A percentile compares a stretch with the other conserved stretches of the same genome.
phyloP scores from a whole-genome alignment of 1,140 invertebrate genomes.

The Eueides isabella region DNA sequence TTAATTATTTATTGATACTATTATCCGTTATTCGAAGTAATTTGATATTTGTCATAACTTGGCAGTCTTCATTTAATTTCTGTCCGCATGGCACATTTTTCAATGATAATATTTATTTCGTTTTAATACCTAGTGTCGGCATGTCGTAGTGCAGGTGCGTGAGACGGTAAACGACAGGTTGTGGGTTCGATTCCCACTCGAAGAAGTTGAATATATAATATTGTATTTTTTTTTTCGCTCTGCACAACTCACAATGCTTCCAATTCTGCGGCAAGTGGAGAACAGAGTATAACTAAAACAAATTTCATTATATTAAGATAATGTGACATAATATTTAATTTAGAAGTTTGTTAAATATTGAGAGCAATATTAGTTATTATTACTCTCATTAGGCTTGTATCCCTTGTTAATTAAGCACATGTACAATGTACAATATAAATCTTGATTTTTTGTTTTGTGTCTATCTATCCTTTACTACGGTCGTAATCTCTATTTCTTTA shows the following conservation, averaged over 20 bases:
- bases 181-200: too few species aligned
- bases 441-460: conserved; percentile 37
- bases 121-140: neutral
- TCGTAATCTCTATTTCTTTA: conserved; percentile 57
- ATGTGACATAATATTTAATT: neutral
- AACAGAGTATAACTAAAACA: too few species aligned
- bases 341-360: neutral
- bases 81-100: neutral
- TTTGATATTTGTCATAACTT: conserved; percentile 29
- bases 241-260: too few species aligned
- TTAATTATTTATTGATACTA: conserved; percentile 78
- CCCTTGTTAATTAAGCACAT: conserved; percentile 32
- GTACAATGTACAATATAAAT: conserved; percentile 10
- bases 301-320: too few species aligned
- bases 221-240: too few species aligned
- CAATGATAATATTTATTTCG: neutral
- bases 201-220: too few species aligned
- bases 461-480: conserved; percentile 37
- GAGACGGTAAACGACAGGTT: too few species aligned
- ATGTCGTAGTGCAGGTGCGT: too few species aligned
- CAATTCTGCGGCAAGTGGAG: too few species aligned
- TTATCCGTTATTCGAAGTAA: conserved; percentile 37
- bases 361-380: neutral
- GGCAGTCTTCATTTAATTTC: conserved; percentile 10
- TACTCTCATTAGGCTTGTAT: neutral